Percentiles rank a stretch among this genome's conserved stretches.
These are phyloP conservation scores for Bursaphelenchus okinawaensis DNA, from an alignment of 2,888 invertebrate genomes.

Conservation along the genomic window DNA sequence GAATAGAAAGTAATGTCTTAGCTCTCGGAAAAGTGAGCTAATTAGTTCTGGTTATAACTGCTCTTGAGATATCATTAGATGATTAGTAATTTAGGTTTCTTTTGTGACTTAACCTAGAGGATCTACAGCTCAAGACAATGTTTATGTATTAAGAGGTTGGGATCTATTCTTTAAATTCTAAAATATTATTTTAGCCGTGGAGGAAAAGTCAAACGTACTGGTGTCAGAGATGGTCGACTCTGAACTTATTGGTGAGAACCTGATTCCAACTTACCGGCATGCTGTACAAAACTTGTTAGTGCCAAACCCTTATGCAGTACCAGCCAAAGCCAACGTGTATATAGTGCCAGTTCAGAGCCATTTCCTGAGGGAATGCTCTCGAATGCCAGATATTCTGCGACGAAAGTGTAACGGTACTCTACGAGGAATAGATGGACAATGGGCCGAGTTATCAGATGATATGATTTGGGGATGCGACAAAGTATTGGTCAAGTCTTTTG, in stretches of 20 bases:
- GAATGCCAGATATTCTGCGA: background rate
- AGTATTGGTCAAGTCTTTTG: background rate
- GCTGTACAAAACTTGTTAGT: background rate
- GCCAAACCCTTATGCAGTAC: background rate
- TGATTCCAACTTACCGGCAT: conserved; percentile 1
- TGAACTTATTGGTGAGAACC: conserved; percentile 11
- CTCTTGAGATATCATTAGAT: no score
- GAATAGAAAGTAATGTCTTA: no score
- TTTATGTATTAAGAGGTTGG: no score
- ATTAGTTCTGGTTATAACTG: no score
- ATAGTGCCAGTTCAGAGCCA: conserved; percentile 4
- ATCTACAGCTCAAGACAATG: no score
- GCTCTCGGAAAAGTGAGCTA: no score
- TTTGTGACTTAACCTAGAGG: no score
- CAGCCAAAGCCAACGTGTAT: background rate
- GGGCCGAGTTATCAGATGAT: background rate
- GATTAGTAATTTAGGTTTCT: no score
- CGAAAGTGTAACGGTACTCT: background rate
- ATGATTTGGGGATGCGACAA: background rate
- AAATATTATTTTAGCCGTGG: background rate
- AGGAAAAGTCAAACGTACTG: background rate
- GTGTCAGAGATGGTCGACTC: conserved; percentile 12
- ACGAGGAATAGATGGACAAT: conserved; percentile 5
- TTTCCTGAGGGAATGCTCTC: background rate
- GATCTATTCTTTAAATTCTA: no score